phyloP scores from a whole-genome alignment of 2,888 invertebrate species.

The Galerucella nymphaeae region DNA sequence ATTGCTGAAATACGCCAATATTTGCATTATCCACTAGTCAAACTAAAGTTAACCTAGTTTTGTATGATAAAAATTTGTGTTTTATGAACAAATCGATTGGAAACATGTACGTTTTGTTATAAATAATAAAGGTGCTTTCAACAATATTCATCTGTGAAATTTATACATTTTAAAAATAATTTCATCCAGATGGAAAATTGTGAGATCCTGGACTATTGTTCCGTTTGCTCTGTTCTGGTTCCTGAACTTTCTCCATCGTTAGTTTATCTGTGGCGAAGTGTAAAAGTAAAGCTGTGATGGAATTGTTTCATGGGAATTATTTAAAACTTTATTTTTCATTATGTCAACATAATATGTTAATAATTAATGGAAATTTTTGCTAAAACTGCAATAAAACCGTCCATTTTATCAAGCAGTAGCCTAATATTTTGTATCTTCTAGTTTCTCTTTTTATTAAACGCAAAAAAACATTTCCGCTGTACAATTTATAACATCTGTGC shows the following conservation, averaged over 20 bases:
- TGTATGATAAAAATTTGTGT: background rate
- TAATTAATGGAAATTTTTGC: too few species aligned
- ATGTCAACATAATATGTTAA: too few species aligned
- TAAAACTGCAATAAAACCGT: too few species aligned
- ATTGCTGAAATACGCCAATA: conserved; percentile 9
- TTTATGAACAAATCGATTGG: background rate
- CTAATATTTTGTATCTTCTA: background rate
- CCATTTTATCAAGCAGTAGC: background rate
- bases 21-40: conserved; percentile 1
- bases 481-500: conserved; percentile 7
- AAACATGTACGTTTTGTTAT: background rate
- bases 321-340: too few species aligned
- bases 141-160: background rate
- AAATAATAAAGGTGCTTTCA: background rate
- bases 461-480: background rate
- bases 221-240: too few species aligned
- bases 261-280: too few species aligned
- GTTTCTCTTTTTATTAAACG: background rate
- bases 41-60: conserved; percentile 8
- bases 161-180: background rate
- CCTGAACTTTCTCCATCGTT: too few species aligned
- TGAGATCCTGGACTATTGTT: too few species aligned
- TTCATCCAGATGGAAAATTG: too few species aligned
- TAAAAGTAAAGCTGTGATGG: too few species aligned
- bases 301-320: too few species aligned